Conservation (phyloP, 2,113 vertebrate species). For the Toxostoma redivivum region DNA sequence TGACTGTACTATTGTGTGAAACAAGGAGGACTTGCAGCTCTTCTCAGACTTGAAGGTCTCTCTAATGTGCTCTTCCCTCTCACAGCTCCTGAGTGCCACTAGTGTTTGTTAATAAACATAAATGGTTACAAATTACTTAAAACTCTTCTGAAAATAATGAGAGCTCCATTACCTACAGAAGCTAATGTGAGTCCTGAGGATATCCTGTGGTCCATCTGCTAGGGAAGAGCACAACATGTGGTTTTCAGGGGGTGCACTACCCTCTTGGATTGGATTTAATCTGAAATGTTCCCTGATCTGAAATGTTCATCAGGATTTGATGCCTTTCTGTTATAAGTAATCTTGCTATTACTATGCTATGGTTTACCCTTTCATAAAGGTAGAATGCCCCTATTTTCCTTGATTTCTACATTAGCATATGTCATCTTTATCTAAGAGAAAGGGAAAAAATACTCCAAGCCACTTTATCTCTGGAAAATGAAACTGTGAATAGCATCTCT, state of each 20-base stretch:
- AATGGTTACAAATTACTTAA: neutral
- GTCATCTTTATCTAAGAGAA: neutral
- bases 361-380: neutral
- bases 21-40: neutral
- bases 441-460: neutral
- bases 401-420: neutral
- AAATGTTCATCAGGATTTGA: neutral
- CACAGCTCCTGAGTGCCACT: neutral
- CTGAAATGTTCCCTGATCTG: neutral
- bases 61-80: neutral
- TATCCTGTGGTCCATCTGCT: neutral
- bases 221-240: neutral
- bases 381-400: neutral
- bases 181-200: neutral
- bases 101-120: neutral
- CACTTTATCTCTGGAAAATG: slow-evolving; percentile 19
- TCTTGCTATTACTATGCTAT: neutral
- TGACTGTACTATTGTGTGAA: neutral
- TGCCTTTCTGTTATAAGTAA: neutral
- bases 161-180: neutral
- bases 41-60: neutral
- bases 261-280: neutral
- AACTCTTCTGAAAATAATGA: neutral
- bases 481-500: neutral
- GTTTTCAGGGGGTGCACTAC: neutral